Percentiles rank a stretch among this genome's conserved stretches.
These are phyloP conservation scores for Heliothis peltigera DNA, from an alignment of 2,888 invertebrate species.

Conservation along the genomic window DNA sequence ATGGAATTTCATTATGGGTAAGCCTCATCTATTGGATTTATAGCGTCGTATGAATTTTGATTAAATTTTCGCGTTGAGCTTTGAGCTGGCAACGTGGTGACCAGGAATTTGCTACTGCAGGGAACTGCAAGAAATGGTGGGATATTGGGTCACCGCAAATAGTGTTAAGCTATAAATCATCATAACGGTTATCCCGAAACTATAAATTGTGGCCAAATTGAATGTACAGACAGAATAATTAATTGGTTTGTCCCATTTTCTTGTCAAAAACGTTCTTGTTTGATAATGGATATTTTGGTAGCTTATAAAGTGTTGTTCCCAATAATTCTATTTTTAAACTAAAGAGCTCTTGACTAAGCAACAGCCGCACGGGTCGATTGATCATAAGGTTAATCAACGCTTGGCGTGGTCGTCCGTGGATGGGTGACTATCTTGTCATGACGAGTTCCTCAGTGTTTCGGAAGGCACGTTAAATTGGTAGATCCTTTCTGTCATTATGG, in stretches of 20 bases:
- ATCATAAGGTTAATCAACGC: no score
- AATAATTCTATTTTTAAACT: no score
- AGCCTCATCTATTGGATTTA: slow-evolving; percentile 58
- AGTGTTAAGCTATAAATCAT: background rate
- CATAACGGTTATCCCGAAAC: background rate
- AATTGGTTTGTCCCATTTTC: background rate
- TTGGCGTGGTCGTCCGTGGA: no score
- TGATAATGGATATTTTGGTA: background rate
- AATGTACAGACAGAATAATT: background rate
- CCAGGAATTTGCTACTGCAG: slow-evolving; percentile 47
- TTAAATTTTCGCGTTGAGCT: slow-evolving; percentile 56
- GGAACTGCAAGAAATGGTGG: slow-evolving; percentile 27
- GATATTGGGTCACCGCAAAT: background rate
- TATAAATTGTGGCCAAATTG: background rate
- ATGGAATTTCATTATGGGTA: slow-evolving; percentile 62
- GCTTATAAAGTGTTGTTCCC: background rate
- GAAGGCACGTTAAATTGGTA: no score
- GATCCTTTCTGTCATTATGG: no score
- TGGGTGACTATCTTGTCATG: no score
- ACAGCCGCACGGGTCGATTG: no score
- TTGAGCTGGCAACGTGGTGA: slow-evolving; percentile 29
- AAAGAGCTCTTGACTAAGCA: no score
- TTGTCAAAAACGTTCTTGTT: background rate
- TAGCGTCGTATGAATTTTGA: slow-evolving; percentile 62
- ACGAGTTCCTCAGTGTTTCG: no score